Percentiles rank a stretch among this genome's conserved stretches.
phyloP scores from a whole-genome alignment of 2,797 vertebrate genomes.

The Sebastes matsubarae region DNA sequence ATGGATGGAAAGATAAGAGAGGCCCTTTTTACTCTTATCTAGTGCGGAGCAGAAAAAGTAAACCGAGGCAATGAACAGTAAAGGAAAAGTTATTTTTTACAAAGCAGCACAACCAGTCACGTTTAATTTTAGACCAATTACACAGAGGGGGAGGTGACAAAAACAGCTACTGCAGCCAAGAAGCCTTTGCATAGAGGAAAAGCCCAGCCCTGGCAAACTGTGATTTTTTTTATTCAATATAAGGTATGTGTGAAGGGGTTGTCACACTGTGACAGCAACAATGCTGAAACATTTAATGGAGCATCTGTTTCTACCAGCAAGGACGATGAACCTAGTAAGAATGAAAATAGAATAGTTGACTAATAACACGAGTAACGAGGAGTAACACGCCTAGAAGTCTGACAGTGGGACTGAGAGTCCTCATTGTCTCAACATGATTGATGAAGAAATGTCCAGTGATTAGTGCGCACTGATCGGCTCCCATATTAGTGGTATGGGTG shows the following conservation, averaged over 20 bases:
- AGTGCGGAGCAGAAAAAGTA: constrained; percentile 7
- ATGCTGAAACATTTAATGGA: not conserved
- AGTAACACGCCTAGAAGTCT: not conserved
- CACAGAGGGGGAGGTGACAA: not conserved
- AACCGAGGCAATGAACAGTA: constrained; percentile 7
- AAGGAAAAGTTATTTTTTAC: not conserved
- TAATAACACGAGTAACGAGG: not conserved
- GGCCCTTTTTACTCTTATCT: not conserved
- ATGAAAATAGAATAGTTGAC: not conserved
- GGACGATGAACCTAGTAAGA: not conserved
- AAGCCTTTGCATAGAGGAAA: not conserved
- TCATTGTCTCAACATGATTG: constrained; percentile 6
- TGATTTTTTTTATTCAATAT: not conserved
- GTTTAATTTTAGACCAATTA: constrained; percentile 19
- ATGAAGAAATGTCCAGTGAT: constrained; percentile 18
- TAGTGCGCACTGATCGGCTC: constrained; percentile 7
- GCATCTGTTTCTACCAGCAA: not conserved
- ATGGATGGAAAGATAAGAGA: constrained; percentile 34
- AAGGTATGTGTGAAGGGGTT: not conserved
- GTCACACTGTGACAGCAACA: not conserved
- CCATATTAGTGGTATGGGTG: not conserved
- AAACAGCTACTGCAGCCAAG: constrained; percentile 4
- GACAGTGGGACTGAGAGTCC: not conserved
- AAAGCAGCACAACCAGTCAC: constrained; percentile 6
- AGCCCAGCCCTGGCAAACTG: not conserved